A percentile compares a stretch with the other conserved stretches of the same genome.
These are phyloP conservation scores for Pandion haliaetus DNA, from an alignment of 2,113 vertebrate genomes.

Conservation along the genomic window DNA sequence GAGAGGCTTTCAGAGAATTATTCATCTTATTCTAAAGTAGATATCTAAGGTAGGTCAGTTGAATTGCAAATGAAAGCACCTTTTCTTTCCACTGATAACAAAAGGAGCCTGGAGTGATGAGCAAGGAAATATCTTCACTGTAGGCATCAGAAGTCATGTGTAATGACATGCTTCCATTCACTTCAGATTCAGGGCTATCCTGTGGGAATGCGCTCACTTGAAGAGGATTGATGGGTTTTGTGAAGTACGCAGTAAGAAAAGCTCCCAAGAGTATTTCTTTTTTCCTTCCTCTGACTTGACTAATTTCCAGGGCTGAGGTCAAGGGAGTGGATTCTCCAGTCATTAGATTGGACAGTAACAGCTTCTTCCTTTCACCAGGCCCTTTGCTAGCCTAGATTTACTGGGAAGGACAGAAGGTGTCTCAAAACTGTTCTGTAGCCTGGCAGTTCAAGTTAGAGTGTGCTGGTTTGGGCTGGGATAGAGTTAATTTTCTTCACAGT, in stretches of 20 bases:
- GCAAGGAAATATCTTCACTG: background rate
- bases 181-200: background rate
- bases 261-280: background rate
- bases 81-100: background rate
- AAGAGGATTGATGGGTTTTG: background rate
- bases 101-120: background rate
- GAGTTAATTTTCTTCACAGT: no score
- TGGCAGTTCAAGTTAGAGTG: background rate
- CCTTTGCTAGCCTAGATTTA: background rate
- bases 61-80: background rate
- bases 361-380: background rate
- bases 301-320: background rate
- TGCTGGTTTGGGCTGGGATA: no score
- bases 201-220: background rate
- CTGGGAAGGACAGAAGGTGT: background rate
- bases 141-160: background rate
- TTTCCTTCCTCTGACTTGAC: background rate
- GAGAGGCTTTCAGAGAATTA: constrained; percentile 2
- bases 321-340: background rate
- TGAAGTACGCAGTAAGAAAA: background rate
- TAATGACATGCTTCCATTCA: background rate
- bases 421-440: background rate
- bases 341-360: background rate
- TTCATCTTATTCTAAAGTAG: background rate
- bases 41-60: background rate